Conservation (phyloP, 2,113 vertebrate genomes). For the Elgaria multicarinata region DNA sequence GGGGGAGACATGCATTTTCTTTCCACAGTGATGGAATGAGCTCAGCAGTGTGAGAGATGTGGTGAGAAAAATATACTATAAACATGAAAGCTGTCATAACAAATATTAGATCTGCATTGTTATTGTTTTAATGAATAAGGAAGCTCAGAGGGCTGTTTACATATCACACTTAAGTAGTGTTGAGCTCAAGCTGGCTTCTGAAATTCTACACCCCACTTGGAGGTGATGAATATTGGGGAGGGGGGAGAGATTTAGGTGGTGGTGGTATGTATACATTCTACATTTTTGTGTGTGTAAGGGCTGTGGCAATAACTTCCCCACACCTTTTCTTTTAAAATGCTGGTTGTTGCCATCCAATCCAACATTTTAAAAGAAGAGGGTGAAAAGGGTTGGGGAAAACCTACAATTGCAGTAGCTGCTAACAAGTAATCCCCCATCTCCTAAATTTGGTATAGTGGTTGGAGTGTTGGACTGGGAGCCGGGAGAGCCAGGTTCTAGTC, state of each 20-base stretch:
- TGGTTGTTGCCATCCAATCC: neutral
- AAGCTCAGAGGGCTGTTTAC: neutral
- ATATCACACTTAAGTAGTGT: neutral
- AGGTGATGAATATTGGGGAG: neutral
- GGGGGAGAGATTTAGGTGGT: neutral
- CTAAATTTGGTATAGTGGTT: no score
- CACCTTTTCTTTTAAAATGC: neutral
- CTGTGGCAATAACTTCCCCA: neutral
- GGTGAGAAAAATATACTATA: neutral
- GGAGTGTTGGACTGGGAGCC: no score
- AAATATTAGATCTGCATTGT: neutral
- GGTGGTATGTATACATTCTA: neutral
- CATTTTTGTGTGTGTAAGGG: neutral
- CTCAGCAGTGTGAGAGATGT: neutral
- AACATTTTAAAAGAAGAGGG: neutral
- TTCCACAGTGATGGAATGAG: neutral
- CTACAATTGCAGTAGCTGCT: neutral
- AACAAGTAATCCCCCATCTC: neutral
- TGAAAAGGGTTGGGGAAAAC: neutral
- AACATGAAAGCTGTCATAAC: neutral
- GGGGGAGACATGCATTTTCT: slow-evolving; percentile 20
- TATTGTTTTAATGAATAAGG: neutral
- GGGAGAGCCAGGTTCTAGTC: no score
- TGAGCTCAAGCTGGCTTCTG: neutral
- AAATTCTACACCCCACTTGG: neutral